Base-by-base conservation (phyloP, 2,113 vertebrate species). In the Scomber japonicus region DNA sequence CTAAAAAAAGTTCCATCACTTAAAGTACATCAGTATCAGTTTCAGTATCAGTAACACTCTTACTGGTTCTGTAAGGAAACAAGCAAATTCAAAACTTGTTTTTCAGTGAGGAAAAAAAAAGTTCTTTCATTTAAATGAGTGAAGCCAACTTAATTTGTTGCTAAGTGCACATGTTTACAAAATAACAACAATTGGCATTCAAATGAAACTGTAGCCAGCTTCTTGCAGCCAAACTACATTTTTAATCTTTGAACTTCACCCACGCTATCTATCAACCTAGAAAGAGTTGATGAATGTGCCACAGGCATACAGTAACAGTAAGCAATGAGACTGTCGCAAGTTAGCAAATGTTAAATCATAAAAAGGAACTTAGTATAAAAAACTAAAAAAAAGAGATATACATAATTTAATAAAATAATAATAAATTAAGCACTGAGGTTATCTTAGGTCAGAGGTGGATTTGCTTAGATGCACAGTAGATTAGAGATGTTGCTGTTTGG, bases 211-310 rank as follows among this genome's bases (percentile, higher is more conserved):
- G 55, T 31, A 50, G 24, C 77, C 48, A 46, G 63, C 53, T 61
- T 76, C 35, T 53, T 73, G 49, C 16, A 86, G 75, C 56, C 59
- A 82, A 78, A 70, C 46, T 54, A 66, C 40, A 73, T 80, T 80
- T 81, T 73, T 80, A 84, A 88, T 74, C 81, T 88, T 66, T 75
- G 73, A 78, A 75, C 67, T 80, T 86, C 67, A 71, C 59, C 66
- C 83, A 78, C 81, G 56, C 77, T 65, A 46, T 65, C 63, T 54
- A 62, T 84, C 78, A 89, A 80, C 71, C 80, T 75, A 53, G 56
- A 75, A 78, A 55, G 49, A 85, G 67, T 44, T 71, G 46, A 35
- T 70, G 69, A 77, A 81, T 59, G 72, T 63, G 54, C 60, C 85
- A 71, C 55, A 68, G 56, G 74, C 70, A 24, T 46, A 74, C 77